These are phyloP conservation scores for Amia ocellicauda DNA, from an alignment of 2,113 vertebrate species.

Conservation along the genomic window DNA sequence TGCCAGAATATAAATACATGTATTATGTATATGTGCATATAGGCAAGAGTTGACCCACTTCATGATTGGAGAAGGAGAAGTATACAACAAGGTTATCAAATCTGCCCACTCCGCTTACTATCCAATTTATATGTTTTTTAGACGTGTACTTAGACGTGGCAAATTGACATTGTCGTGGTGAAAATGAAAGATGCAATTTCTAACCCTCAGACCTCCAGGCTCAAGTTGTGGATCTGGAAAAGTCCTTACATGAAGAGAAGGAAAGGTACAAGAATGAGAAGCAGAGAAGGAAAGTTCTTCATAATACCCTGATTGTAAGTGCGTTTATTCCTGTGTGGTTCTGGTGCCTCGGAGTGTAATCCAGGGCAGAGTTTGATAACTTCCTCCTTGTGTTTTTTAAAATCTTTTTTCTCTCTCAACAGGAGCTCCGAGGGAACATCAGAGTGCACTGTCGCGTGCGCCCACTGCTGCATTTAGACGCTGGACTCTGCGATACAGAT, in stretches of 20 bases:
- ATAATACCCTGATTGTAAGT: conserved; percentile 60
- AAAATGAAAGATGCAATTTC: neutral
- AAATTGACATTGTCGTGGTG: too few relatives aligned
- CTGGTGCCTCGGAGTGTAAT: neutral
- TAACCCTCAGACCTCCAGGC: conserved; percentile 41
- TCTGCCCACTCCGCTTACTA: too few relatives aligned
- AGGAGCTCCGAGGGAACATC: conserved; percentile 68
- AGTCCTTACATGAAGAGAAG: conserved; percentile 55
- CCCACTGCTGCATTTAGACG: conserved; percentile 55
- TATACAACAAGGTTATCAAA: neutral
- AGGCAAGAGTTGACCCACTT: neutral
- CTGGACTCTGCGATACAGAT: conserved; percentile 25
- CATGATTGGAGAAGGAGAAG: neutral
- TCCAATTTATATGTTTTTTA: too few relatives aligned
- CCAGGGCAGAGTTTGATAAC: neutral
- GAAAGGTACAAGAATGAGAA: conserved; percentile 50
- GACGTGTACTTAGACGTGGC: too few relatives aligned
- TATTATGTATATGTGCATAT: neutral
- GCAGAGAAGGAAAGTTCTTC: conserved; percentile 53
- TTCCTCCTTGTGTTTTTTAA: neutral
- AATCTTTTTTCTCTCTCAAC: neutral
- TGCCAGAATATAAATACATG: too few relatives aligned
- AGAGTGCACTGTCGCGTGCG: conserved; percentile 65
- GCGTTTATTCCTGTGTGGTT: neutral
- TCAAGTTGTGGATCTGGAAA: conserved; percentile 47